Evolutionary conservation across 2,888 invertebrate species (phyloP), one percentile per base, ranked within the genome.

Genomic region (Drepana falcataria): DNA sequence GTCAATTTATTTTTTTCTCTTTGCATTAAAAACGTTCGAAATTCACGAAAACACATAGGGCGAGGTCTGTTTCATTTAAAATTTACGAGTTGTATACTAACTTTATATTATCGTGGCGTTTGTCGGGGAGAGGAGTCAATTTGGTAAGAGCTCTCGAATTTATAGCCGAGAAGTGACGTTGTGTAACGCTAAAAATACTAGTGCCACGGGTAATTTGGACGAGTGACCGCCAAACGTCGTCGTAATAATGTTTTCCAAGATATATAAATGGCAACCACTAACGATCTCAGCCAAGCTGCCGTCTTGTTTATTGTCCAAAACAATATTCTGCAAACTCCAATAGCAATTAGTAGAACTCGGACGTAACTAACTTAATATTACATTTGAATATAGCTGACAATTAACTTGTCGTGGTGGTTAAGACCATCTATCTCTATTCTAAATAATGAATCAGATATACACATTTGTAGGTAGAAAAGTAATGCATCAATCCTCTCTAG

Each of bases 31-130:
- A 9, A 9, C 3, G 3, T 3, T 44, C 3, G 1, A 44, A 6
- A 44, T 44, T 44, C 9, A 44, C 6, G 44, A 44, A 6, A 40
- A 51, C 34, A 34, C 34, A 40, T 33, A 33, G 53, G 48, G 56
- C 49, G 52, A 53, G 57, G 56, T 56, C 55, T 53, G 52, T 53
- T 61, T 63, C 55, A 60, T 65, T 60, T 59, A 63, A 63, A 55
- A 65, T 66, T 65, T 65, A 65, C 55, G 57, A 56, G 56, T 53
- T 54, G 21, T 21, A 21, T 59, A 52, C 52, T 54, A 54, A 56
- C 54, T 54, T 53, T 54, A 49, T 54, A 56, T 53, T 61, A 61
- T 53, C 51, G 35, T 49, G 51, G 49, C 47, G 41, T 47, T 47
- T 51, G 51, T 48, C 35, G 51, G 47, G 40, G 54, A 47, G 35